A percentile compares a stretch with the other conserved stretches of the same genome.
phyloP scores from a whole-genome alignment of 2,888 invertebrate species.

The Sceliomorpha sp. region DNA sequence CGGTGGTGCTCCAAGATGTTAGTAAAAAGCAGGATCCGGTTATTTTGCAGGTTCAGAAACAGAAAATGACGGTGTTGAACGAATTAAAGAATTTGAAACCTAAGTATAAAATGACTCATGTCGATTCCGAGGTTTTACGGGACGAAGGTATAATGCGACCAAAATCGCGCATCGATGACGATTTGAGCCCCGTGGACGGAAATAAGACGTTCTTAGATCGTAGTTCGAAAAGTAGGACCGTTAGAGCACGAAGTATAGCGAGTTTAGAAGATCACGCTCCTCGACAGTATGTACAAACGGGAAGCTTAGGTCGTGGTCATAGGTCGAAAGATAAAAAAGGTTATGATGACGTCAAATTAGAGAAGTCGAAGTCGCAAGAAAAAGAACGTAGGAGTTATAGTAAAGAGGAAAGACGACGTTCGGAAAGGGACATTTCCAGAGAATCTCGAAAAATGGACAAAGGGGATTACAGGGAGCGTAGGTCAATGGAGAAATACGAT shows the following conservation, averaged over 20 bases:
- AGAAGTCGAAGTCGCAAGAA: slow-evolving; percentile 67
- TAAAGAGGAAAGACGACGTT: slow-evolving; percentile 69
- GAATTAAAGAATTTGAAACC: slow-evolving; percentile 74
- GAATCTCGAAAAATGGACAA: slow-evolving; percentile 65
- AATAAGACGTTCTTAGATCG: slow-evolving; percentile 59
- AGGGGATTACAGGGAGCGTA: slow-evolving; percentile 64
- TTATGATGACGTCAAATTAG: slow-evolving; percentile 65
- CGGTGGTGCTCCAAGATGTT: slow-evolving; percentile 64
- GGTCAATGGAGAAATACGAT: slow-evolving; percentile 66
- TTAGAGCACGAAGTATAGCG: slow-evolving; percentile 72
- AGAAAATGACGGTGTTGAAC: slow-evolving; percentile 74
- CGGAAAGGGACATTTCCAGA: slow-evolving; percentile 67
- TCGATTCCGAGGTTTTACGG: slow-evolving; percentile 76
- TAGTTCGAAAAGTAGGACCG: slow-evolving; percentile 60
- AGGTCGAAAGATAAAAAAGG: slow-evolving; percentile 65
- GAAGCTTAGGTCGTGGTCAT: slow-evolving; percentile 73
- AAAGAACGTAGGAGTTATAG: slow-evolving; percentile 67
- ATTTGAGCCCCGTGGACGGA: slow-evolving; percentile 70
- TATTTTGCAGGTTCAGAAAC: slow-evolving; percentile 72
- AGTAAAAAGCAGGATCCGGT: slow-evolving; percentile 69
- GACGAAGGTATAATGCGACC: slow-evolving; percentile 79
- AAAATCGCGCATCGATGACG: slow-evolving; percentile 77
- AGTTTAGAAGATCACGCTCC: slow-evolving; percentile 71
- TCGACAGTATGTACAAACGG: slow-evolving; percentile 70
- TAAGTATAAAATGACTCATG: slow-evolving; percentile 76